Base-by-base conservation (phyloP, 2,888 invertebrate species). In the Agrypnus murinus region DNA sequence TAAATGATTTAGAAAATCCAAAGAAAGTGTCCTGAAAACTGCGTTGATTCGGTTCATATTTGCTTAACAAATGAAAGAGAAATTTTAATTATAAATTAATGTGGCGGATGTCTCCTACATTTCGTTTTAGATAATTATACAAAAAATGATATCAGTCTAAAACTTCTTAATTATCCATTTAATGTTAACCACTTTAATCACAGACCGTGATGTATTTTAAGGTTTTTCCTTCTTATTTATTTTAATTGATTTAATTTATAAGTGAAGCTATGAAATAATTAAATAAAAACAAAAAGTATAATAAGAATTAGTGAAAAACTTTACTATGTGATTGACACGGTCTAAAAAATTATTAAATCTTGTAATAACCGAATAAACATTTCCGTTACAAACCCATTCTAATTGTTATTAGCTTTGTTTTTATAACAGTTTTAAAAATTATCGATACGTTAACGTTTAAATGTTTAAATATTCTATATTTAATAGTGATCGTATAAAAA, bases 11-110 rank as follows among this genome's bases (percentile, higher is more conserved):
- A 64, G 31, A 64, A 62, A 53, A 40, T 43, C 19, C 14, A 53
- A 64, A 53, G 57, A 65, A 65, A 65, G 65, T 34, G 36, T 32
- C 38, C 50, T 45, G 15, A 31, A 65, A 57, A 57, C 8, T 55
- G 25, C 6, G 15, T 17, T 17, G 15, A 53, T 53, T 34, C 25
- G 32, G 50, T 32, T 53, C 53, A 53, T 65, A 45, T 65, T 53
- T 64, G 43, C 10, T 57, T 65, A 65, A 57, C 57, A 65, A 65
- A 65, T 57, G 46, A 46, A 65, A 50, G 57, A 65, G 64, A 65
- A 57, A 57, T 25, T 53, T 55, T n/a, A 36, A 38, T 55, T 36
- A 17, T 40, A 2, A 19, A 64, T 25, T 25, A 34, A 48, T 19
- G 48, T 48, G 38, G 36, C 34, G 25, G 19, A 17, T 62, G 62